phyloP scores from a whole-genome alignment of 2,113 vertebrate genomes.

The Lutjanus erythropterus region DNA sequence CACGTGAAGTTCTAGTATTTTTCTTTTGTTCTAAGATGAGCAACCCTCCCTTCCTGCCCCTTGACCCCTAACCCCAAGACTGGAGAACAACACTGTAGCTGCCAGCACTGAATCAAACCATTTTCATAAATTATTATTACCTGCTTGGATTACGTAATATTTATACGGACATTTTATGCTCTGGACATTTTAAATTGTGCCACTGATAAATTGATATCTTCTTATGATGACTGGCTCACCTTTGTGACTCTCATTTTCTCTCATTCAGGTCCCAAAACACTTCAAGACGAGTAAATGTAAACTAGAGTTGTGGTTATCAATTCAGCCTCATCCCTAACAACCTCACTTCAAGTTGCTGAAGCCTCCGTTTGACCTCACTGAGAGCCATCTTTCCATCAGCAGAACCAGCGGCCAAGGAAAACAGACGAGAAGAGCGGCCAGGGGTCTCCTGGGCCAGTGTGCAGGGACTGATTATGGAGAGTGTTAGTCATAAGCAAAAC shows the following conservation, averaged over 20 bases:
- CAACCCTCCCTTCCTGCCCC: conserved; percentile 17
- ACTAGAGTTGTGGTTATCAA: conserved; percentile 19
- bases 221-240: too few species aligned
- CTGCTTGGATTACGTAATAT: background rate
- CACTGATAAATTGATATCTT: background rate
- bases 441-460: conserved; percentile 50
- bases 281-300: background rate
- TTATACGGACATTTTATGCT: background rate
- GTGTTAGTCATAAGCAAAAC: conserved; percentile 70
- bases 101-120: background rate
- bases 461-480: conserved; percentile 58
- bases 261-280: too few species aligned
- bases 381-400: conserved; percentile 56
- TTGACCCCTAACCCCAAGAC: conserved; percentile 26
- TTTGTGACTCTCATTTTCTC: background rate
- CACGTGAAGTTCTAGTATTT: conserved; percentile 19
- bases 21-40: conserved; percentile 42
- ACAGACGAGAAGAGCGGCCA: conserved; percentile 42
- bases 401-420: conserved; percentile 51
- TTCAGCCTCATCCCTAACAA: conserved; percentile 14
- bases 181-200: background rate
- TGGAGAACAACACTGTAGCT: background rate
- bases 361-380: conserved; percentile 48
- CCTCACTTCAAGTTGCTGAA: conserved; percentile 9
- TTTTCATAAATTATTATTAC: background rate